Evolutionary conservation across 1,140 invertebrate genomes (phyloP).

Genomic region (Paracyclopina nana): DNA sequence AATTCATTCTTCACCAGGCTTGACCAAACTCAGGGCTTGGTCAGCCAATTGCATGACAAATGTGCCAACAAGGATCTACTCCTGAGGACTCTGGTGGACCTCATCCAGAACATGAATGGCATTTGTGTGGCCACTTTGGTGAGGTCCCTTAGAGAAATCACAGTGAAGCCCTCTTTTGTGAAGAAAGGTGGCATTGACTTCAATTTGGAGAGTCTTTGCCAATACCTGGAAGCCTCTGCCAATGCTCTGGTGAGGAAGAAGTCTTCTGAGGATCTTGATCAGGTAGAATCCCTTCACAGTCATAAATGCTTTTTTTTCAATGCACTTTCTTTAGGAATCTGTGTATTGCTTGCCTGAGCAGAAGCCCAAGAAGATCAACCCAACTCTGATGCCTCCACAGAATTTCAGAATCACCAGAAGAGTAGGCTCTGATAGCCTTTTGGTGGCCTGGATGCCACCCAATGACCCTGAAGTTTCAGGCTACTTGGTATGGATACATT

Average conservation of each 20-base stretch:
- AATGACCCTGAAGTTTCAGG: background rate
- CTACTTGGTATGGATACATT: background rate
- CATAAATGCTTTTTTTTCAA: too few relatives aligned
- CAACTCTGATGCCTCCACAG: background rate
- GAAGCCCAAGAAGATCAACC: background rate
- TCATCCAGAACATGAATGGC: background rate
- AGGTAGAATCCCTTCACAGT: background rate
- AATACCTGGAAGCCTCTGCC: background rate
- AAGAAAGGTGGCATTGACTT: conserved; percentile 4
- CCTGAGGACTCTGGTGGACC: background rate
- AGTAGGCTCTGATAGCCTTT: background rate
- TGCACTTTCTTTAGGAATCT: too few relatives aligned
- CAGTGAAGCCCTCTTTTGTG: conserved; percentile 9
- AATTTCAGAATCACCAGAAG: background rate
- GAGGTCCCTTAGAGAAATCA: conserved; percentile 4
- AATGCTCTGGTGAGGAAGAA: background rate
- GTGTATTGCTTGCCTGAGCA: background rate
- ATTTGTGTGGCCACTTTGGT: background rate
- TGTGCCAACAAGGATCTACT: conserved; percentile 9
- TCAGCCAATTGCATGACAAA: conserved; percentile 5
- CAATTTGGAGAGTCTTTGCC: conserved; percentile 6
- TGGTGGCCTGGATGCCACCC: background rate
- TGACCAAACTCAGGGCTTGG: background rate
- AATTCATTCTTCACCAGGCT: background rate
- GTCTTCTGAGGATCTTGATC: background rate